phyloP scores from a whole-genome alignment of 2,888 invertebrate genomes.

The Ernsta delagoae region DNA sequence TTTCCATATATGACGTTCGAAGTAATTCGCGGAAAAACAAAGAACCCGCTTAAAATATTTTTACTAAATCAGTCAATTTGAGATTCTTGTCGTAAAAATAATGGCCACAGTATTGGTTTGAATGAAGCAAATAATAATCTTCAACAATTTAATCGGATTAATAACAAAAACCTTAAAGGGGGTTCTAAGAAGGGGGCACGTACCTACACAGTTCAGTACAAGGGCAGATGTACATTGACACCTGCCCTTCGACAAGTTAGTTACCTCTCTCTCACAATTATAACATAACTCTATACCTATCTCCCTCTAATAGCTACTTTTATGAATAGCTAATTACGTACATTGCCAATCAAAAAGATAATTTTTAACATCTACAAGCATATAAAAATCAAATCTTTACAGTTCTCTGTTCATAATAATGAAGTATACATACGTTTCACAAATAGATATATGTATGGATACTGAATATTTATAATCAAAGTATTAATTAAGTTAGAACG shows the following conservation, averaged over 20 bases:
- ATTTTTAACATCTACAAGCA: constrained; percentile 40
- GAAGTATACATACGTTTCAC: constrained; percentile 28
- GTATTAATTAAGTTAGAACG: constrained; percentile 39
- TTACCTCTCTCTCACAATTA: constrained; percentile 59
- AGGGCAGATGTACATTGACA: constrained; percentile 74
- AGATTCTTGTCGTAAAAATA: not conserved
- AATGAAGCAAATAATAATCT: not conserved
- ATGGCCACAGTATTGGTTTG: not conserved
- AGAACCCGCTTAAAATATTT: not conserved
- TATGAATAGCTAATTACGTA: constrained; percentile 50
- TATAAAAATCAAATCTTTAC: constrained; percentile 38
- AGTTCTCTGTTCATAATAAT: constrained; percentile 38
- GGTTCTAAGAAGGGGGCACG: constrained; percentile 53
- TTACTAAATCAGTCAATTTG: not conserved
- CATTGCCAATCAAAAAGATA: constrained; percentile 47
- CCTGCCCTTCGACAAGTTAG: constrained; percentile 69
- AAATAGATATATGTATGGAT: constrained; percentile 30
- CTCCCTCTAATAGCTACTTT: constrained; percentile 52
- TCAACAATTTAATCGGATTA: constrained; percentile 23
- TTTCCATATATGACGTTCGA: no score
- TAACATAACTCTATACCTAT: constrained; percentile 46
- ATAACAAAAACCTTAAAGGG: constrained; percentile 46
- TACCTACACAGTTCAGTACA: constrained; percentile 58
- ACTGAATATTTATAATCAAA: constrained; percentile 32
- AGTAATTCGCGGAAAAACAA: no score